These are phyloP conservation scores for Drosophila elegans DNA, from an alignment of 1,140 invertebrate species.

Conservation along the genomic window DNA sequence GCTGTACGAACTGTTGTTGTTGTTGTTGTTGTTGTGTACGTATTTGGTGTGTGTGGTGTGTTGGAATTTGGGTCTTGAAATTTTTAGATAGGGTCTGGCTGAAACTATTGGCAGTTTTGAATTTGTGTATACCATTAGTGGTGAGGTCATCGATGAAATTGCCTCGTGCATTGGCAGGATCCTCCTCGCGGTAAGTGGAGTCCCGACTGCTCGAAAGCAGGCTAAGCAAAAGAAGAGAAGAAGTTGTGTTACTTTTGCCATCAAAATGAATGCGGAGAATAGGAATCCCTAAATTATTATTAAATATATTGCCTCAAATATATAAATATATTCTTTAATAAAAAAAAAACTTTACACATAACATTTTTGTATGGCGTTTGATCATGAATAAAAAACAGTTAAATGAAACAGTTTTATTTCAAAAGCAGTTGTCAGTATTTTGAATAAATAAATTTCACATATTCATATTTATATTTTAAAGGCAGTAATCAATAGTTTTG, in stretches of 20 bases:
- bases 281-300: too few species aligned
- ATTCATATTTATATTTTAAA: too few species aligned
- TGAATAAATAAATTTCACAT: too few species aligned
- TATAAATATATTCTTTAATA: too few species aligned
- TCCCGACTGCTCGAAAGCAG: constrained; percentile 90
- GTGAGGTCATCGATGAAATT: constrained; percentile 39
- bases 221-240: constrained; percentile 84
- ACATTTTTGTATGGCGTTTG: too few species aligned
- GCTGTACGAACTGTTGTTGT: constrained; percentile 57
- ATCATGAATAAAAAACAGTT: too few species aligned
- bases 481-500: too few species aligned
- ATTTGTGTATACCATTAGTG: constrained; percentile 76
- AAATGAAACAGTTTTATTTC: too few species aligned
- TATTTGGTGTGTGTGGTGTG: constrained; percentile 68
- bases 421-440: too few species aligned
- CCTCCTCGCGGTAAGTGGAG: constrained; percentile 84
- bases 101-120: constrained; percentile 62
- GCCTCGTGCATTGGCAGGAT: constrained; percentile 54
- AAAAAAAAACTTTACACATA: too few species aligned
- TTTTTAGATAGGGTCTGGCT: constrained; percentile 81
- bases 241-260: not conserved
- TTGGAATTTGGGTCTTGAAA: constrained; percentile 81
- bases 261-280: too few species aligned
- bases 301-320: too few species aligned
- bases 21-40: constrained; percentile 74